Evolutionary conservation across 2,888 invertebrate species (phyloP), one percentile per base, ranked within the genome.

Genomic region (Mamestra brassicae): DNA sequence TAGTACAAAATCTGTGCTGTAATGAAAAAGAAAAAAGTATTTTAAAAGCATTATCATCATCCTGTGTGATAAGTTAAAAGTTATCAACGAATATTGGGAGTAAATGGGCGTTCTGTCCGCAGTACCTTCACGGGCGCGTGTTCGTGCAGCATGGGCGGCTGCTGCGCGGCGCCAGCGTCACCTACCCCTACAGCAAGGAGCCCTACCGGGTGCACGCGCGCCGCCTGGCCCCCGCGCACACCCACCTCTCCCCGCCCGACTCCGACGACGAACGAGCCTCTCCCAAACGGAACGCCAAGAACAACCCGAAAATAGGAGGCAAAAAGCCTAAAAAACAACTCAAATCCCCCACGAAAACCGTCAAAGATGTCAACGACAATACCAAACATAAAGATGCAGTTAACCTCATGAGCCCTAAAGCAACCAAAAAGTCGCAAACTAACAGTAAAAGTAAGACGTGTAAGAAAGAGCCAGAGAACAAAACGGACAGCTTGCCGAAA

Each of bases 101-200:
- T 71, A 69, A 71, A 67, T n/a, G 34, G 26, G 13, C 42, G 50
- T 65, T 85, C 76, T 84, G 88, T 87, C 96, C 97, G 42, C 93
- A 98, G 98, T 98, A 98, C 92, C 97, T 98, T 36, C 98, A 98
- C 91, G 98, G 98, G 2, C 97, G 97, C 85, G 97, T 98, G 17
- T 98, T 97, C 89, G 95, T 98, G 3, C 98, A 98, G 93, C 97
- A 97, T 71, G 97, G 98, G 0, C 97, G 97, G 90, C 97, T 97
- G 66, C 92, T 98, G 71, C 97, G 98, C 63, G 13, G 98, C 98
- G 0, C 97, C 17, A 60, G 97, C 87, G 97, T 98, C 70, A 97
- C 94, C 6, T 95, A 91, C 92, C 91, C 96, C 55, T 93, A 96
- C 93, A 95, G 95, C 81, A 95, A 95, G 81, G 95, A 95, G 73